phyloP scores from a whole-genome alignment of 2,797 vertebrate genomes.

The Acanthis flammea region DNA sequence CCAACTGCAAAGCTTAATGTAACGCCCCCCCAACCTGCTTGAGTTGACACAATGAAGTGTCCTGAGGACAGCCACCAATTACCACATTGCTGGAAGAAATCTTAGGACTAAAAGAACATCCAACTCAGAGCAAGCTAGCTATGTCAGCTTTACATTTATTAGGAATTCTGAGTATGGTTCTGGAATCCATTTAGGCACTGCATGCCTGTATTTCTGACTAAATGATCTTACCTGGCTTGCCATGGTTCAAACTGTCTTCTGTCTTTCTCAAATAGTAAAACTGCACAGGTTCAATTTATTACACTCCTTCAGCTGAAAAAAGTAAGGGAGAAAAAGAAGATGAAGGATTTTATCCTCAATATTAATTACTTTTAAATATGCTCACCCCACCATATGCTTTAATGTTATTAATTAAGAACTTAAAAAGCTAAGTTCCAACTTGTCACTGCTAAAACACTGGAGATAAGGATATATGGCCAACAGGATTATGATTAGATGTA shows the following conservation, averaged over 20 bases:
- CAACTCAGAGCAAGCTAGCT: slow-evolving; percentile 47
- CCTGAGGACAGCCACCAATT: slow-evolving; percentile 22
- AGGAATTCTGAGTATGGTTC: slow-evolving; percentile 24
- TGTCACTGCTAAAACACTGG: background rate
- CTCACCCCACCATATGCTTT: background rate
- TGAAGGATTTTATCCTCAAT: background rate
- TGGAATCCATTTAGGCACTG: slow-evolving; percentile 21
- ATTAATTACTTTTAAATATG: background rate
- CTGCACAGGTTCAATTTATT: background rate
- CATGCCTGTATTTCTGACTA: slow-evolving; percentile 32
- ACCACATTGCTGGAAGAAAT: background rate
- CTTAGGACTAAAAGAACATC: background rate
- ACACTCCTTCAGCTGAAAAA: slow-evolving; percentile 5
- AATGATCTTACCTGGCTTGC: slow-evolving; percentile 66
- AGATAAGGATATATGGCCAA: background rate
- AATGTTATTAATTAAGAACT: background rate
- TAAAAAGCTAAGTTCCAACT: background rate
- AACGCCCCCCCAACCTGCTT: slow-evolving; percentile 6
- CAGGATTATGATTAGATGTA: background rate
- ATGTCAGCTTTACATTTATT: slow-evolving; percentile 49
- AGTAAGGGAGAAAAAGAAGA: background rate
- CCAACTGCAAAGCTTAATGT: background rate
- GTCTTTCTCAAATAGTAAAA: background rate
- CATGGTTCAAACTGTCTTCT: slow-evolving; percentile 35
- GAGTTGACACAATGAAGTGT: background rate